Base-by-base conservation (phyloP, 1,140 invertebrate species). In the Drosophila orosa region DNA sequence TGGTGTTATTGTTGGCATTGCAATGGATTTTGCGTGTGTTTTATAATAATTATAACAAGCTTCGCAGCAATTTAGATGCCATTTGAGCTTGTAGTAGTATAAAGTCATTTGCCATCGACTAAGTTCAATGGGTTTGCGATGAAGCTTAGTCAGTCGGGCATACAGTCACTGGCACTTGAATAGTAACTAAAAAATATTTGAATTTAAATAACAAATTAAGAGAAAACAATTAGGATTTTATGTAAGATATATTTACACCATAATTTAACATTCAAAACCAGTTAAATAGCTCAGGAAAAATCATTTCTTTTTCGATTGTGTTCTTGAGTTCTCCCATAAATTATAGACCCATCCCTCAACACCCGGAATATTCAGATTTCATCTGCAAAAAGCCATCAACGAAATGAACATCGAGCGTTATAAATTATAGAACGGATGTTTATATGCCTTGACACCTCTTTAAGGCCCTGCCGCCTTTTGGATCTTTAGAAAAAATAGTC, bases 11-110 rank as follows among this genome's bases (percentile, higher is more conserved):
- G 31, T 56, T 57, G 52, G 59, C 44, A 63, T 66, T 67, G 68
- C 55, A 42, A 59, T 77, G 47, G 78, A 81, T 79, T 66, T 84
- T 62, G 68, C 56, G 59, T 74, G 67, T 57, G 42, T 61, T 69
- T 74, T 74, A 80, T 80, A 80, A 87, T 89, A 83, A 84, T 89
- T 90, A 89, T 79, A 84, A 68, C 78, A 78, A 72, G 73, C 80
- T 72, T 54, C 19, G 17, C 52, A 78, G 63, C 78, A 72, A 81
- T 86, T 86, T 86, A 74, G 65, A 78, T 78, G 67, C 61, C 65
- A 72, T 56, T 58, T 55, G 24, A 57, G 40, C 22, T 42, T 27
- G 63, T 50, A 54, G 61, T 48, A 40, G 58, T 42, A 63, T 56
- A 52, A 55, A 59, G 42, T 39, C 22, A 75, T 74, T 74, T 67